Percentiles rank a stretch among this genome's conserved stretches.
Conservation (phyloP, 2,797 vertebrate species). For the Naso thynnoides region DNA sequence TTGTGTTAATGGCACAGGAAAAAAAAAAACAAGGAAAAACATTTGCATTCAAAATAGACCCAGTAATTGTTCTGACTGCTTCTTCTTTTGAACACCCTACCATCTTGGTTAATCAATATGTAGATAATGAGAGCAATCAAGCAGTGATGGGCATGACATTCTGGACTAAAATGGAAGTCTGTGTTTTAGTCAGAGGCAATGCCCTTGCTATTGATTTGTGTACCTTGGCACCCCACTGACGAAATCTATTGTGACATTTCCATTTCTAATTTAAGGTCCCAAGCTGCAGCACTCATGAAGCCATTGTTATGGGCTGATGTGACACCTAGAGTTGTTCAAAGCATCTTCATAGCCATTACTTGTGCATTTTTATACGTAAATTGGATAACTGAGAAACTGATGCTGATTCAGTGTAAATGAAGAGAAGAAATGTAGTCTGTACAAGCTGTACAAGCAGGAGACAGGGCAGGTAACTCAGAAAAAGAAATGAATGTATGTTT, state of each 20-base stretch:
- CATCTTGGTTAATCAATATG: constrained; percentile 82
- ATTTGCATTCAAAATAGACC: constrained; percentile 73
- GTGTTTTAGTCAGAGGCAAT: constrained; percentile 71
- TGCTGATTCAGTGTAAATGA: background rate
- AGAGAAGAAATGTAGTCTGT: background rate
- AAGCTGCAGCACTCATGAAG: constrained; percentile 50
- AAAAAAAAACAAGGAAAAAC: constrained; percentile 21
- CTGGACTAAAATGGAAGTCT: constrained; percentile 78
- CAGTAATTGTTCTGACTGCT: constrained; percentile 81
- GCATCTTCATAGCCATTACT: background rate
- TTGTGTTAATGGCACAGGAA: constrained; percentile 29
- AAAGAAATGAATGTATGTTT: constrained; percentile 15
- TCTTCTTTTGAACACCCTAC: constrained; percentile 73
- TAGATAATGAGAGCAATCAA: constrained; percentile 85
- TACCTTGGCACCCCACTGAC: constrained; percentile 80
- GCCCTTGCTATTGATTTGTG: constrained; percentile 84
- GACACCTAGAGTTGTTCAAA: constrained; percentile 1
- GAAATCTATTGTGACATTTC: constrained; percentile 87
- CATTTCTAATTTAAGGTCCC: constrained; percentile 74
- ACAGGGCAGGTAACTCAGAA: background rate
- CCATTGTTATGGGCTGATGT: constrained; percentile 40
- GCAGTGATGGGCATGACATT: constrained; percentile 81
- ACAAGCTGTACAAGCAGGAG: background rate
- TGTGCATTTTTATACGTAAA: background rate
- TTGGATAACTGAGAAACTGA: background rate